Percentiles rank a stretch among this genome's conserved stretches.
Evolutionary conservation across 2,113 vertebrate genomes (phyloP).

Genomic region (Holacanthus passer): DNA sequence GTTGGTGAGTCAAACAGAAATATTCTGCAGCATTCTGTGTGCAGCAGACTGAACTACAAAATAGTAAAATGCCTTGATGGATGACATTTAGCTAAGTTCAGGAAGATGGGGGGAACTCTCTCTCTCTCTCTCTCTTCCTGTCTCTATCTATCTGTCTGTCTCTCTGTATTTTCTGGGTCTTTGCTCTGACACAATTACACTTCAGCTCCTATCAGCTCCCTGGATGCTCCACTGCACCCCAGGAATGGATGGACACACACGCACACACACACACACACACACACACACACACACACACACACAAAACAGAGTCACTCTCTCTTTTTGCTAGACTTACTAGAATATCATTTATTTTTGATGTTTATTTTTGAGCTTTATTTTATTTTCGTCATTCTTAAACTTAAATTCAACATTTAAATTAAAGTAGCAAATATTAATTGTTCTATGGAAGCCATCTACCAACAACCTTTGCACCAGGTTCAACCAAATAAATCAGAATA

Average conservation of each 20-base stretch:
- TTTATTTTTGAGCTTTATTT: conserved; percentile 5
- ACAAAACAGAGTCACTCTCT: background rate
- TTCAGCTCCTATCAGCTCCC: conserved; percentile 76
- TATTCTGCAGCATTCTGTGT: conserved; percentile 19
- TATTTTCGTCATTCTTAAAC: background rate
- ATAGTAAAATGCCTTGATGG: conserved; percentile 52
- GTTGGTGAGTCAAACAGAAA: conserved; percentile 35
- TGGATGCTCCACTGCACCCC: conserved; percentile 72
- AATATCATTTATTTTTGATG: conserved; percentile 2
- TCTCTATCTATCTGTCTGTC: conserved; percentile 68
- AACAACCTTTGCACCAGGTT: conserved; percentile 3
- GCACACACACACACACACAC: conserved; percentile 23
- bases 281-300: too few species aligned
- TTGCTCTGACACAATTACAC: conserved; percentile 79
- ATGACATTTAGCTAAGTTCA: conserved; percentile 68
- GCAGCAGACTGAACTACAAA: conserved; percentile 37
- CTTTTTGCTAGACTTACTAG: background rate
- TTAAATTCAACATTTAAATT: background rate
- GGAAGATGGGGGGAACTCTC: conserved; percentile 39
- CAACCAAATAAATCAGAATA: background rate
- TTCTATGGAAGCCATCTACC: background rate
- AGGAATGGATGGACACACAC: conserved; percentile 66
- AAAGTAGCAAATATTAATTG: background rate
- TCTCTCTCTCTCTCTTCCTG: conserved; percentile 43
- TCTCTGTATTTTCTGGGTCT: conserved; percentile 74